Evolutionary conservation across 2,797 vertebrate species (phyloP), one percentile per base, ranked within the genome.

Genomic region (Lemur catta): DNA sequence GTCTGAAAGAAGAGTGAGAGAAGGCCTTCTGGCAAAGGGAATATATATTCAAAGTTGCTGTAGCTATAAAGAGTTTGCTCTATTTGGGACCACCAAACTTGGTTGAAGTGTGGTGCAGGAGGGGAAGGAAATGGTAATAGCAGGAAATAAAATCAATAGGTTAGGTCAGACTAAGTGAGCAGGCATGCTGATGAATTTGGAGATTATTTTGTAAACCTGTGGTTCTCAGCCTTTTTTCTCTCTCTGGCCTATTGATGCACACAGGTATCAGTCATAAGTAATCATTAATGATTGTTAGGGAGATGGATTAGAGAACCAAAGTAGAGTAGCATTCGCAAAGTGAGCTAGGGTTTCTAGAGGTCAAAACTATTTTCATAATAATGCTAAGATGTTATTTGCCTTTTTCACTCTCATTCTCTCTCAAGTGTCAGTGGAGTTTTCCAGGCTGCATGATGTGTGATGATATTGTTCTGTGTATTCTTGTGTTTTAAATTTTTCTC

Each of bases 321-420:
- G 5, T 65, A 91, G 63, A 92, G 11, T 28, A 57, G 14, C 80
- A 38, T 82, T 78, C 26, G 93, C 48, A 95, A 96, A 94, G 57
- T 93, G 84, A 97, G 28, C 65, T 50, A 71, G 35, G 14, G 75
- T 17, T 89, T 82, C 46, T 93, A 94, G 50, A 94, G 38, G 50
- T 90, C 81, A 76, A 67, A 85, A 82, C 28, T 91, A 43, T 72
- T 84, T 96, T 91, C 48, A 65, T 84, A 89, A 63, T 91, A 75
- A 72, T 89, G 78, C 59, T 74, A 82, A 92, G 43, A 46, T 82
- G 6, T 69, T 75, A 55, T 89, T 95, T 94, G 20, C 38, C 33
- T 85, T 94, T 96, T 93, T 91, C 74, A 76, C 41, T 81, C 22
- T 97, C n/a, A 79, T 85, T 89, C 63, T 95, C 38, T 94, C 52